Base-by-base conservation (phyloP, 2,888 invertebrate species). In the Melanophora roralis region DNA sequence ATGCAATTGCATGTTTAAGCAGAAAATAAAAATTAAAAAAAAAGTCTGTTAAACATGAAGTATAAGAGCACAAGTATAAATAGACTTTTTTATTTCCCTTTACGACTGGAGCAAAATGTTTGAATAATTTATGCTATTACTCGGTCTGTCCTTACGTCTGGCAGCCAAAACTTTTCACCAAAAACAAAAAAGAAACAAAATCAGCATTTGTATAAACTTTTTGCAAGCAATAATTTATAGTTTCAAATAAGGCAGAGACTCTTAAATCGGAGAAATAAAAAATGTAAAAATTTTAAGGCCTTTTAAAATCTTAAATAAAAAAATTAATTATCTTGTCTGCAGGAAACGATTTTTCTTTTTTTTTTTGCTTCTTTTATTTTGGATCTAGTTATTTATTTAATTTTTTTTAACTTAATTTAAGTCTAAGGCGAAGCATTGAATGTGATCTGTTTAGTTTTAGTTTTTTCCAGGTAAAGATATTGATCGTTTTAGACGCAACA, bases 41-140 rank as follows among this genome's bases (percentile, higher is more conserved):
- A 32, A 23, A 67, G 67, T 45, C 38, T 53, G 59, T 47, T 47
- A 14, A 76, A 49, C 47, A 53, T 45, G 34, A 53, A 40, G 51
- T 59, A 67, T 19, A 43, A 43, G 19, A 74, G 57, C 14, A 59
- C 5, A 9, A 45, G 45, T 53, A 72, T 53, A 67, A 67, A 60
- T 60, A 67, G 38, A 60, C 51, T 67, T 38, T 38, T 65, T 65
- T 65, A 67, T 72, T 78, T 62, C 67, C 62, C 67, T 78, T 60
- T 73, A 47, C 67, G 60, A 55, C 60, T 45, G 55, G 23, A 72
- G 27, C 38, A 53, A 73, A 68, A 78, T 69, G 38, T 53, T 74
- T 74, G 53, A 78, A 78, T 78, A 69, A 78, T 78, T 78, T 78
- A 78, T 69, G 69, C 51, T 49, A 43, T 47, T 49, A 64, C 45